Conservation (phyloP, 2,113 vertebrate genomes). For the Mustela lutreola region DNA sequence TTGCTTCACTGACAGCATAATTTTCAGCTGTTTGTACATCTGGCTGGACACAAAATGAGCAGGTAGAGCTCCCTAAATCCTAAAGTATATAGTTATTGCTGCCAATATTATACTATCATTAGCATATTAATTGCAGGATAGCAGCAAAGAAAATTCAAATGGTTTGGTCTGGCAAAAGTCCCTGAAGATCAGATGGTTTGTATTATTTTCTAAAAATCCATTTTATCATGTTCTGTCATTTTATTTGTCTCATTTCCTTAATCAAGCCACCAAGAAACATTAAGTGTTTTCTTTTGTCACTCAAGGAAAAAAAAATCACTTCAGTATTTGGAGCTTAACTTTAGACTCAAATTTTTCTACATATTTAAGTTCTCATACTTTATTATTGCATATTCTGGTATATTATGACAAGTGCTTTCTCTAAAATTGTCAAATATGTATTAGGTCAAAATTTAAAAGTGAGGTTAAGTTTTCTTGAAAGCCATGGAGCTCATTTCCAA, state of each 20-base stretch:
- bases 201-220: conserved; percentile 25
- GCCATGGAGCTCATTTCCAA: neutral
- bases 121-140: conserved; percentile 72
- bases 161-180: conserved; percentile 42
- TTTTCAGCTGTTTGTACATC: conserved; percentile 56
- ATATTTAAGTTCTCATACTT: neutral
- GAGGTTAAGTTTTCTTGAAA: neutral
- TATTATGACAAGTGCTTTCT: neutral
- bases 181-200: conserved; percentile 43
- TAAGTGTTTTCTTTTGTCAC: neutral
- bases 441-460: neutral
- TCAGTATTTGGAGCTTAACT: neutral
- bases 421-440: neutral
- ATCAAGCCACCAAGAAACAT: neutral
- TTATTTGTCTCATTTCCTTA: neutral
- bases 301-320: neutral
- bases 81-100: conserved; percentile 46
- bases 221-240: conserved; percentile 20
- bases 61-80: conserved; percentile 64
- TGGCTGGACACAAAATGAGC: conserved; percentile 63
- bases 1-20: conserved; percentile 11
- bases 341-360: neutral
- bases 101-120: conserved; percentile 62
- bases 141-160: conserved; percentile 49
- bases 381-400: neutral